Evolutionary conservation across 2,113 vertebrate species (phyloP).

Genomic region (Pluvianellus socialis): DNA sequence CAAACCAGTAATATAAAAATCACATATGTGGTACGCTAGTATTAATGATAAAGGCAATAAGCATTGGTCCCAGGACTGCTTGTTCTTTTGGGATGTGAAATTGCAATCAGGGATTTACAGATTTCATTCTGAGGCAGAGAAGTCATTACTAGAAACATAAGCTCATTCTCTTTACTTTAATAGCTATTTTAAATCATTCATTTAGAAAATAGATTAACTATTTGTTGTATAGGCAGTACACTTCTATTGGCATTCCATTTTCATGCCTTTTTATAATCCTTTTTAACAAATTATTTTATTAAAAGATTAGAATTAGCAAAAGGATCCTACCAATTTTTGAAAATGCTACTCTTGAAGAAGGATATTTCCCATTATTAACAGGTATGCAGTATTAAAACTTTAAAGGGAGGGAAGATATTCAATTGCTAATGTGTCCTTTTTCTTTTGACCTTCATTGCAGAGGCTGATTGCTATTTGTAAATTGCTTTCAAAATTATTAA

Average conservation of each 20-base stretch:
- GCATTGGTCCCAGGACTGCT: constrained; percentile 67
- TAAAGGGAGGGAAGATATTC: constrained; percentile 56
- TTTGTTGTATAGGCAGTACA: constrained; percentile 72
- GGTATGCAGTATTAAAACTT: constrained; percentile 59
- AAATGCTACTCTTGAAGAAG: constrained; percentile 65
- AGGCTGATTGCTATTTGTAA: constrained; percentile 58
- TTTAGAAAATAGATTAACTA: constrained; percentile 82
- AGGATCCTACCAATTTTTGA: constrained; percentile 60
- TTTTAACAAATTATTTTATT: constrained; percentile 72
- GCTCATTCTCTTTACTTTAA: constrained; percentile 83
- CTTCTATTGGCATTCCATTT: constrained; percentile 64
- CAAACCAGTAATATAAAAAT: constrained; percentile 67
- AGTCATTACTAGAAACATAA: constrained; percentile 86
- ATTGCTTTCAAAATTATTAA: constrained; percentile 53
- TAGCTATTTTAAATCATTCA: constrained; percentile 84
- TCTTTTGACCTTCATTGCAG: constrained; percentile 56
- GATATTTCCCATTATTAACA: constrained; percentile 60
- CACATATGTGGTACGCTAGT: constrained; percentile 32
- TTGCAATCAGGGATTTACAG: constrained; percentile 82
- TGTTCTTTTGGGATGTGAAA: constrained; percentile 78
- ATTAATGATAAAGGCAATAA: constrained; percentile 71
- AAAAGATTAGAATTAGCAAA: constrained; percentile 63
- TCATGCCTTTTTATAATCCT: constrained; percentile 64
- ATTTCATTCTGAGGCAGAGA: constrained; percentile 83
- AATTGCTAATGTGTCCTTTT: constrained; percentile 66